Evolutionary conservation across 1,140 invertebrate species (phyloP).

Genomic region (Pectinophora gossypiella): DNA sequence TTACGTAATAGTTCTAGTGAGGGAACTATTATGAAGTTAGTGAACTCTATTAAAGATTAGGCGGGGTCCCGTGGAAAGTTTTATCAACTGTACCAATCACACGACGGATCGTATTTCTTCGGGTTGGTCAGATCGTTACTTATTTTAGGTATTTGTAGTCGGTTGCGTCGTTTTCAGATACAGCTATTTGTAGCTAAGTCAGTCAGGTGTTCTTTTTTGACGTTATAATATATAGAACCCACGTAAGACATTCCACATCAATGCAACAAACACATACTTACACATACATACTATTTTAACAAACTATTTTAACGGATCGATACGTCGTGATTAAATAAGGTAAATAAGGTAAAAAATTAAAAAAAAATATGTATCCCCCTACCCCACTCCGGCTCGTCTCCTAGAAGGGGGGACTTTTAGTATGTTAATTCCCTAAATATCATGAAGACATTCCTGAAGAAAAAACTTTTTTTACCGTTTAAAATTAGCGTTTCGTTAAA

Average conservation of each 20-base stretch:
- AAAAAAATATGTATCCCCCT: no score
- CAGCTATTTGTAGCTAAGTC: neutral
- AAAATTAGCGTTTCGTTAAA: neutral
- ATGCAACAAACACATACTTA: no score
- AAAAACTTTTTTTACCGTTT: no score
- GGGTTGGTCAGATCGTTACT: neutral
- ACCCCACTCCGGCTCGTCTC: no score
- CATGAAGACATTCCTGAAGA: no score
- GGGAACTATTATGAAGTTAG: conserved; percentile 37
- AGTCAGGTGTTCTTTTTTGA: neutral
- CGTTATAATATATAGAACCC: neutral
- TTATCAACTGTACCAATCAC: conserved; percentile 11
- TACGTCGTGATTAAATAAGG: no score
- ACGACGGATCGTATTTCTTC: neutral
- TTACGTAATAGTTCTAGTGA: conserved; percentile 27
- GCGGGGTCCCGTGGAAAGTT: conserved; percentile 5
- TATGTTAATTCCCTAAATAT: no score
- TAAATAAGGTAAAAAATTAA: no score
- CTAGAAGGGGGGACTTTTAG: no score
- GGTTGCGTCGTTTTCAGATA: neutral
- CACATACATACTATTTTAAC: no score
- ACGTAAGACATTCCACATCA: neutral
- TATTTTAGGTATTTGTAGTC: neutral
- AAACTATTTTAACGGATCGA: no score
- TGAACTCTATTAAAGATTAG: conserved; percentile 40